Base-by-base conservation (phyloP, 2,797 vertebrate species). In the Pogoniulus pusillus region DNA sequence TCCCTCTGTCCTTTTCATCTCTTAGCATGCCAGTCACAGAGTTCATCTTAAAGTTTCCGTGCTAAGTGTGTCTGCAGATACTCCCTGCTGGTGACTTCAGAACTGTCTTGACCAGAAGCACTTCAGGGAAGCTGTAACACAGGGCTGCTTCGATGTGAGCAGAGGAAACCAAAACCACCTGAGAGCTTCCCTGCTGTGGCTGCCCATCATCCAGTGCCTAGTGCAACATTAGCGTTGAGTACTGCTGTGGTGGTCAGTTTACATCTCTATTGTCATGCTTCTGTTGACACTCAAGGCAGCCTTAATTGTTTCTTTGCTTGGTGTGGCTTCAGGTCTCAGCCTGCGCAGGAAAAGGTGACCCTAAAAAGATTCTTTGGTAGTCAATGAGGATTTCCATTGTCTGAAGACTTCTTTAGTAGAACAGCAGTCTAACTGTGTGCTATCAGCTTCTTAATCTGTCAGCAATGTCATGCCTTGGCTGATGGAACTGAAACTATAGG, bases 171-270 rank as follows among this genome's bases (percentile, higher is more conserved):
- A 73, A 0, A 24, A 68, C 9, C 29, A 10, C 8, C 23, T 10
- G 35, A 64, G 62, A 3, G 1, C 9, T 60, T 49, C 47, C 22
- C 15, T 84, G 74, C 51, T 79, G 17, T 41, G 47, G 5, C 41
- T 65, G 41, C 41, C 45, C 37, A 45, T 3, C 11, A 58, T 53
- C 64, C 34, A 45, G 51, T 58, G 23, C 51, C 16, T 35, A 30
- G n/a, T 16, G 35, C 34, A 51, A 41, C 23, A n/a, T 13, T 51
- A 53, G 8, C 35, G 34, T 35, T 35, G 29, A 30, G 9, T 39
- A 57, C n/a, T 1, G 0, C 9, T 1, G 0, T 34, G 64, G 27
- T 37, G 24, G 13, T 47, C 8, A 3, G 2, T 82, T 87, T 54
- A 37, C 13, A 14, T 77, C 34, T 73, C 43, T 80, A 10, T 59